Evolutionary conservation across 2,888 invertebrate genomes (phyloP), one percentile per base, ranked within the genome.

Genomic region (Drosophila barbarae): DNA sequence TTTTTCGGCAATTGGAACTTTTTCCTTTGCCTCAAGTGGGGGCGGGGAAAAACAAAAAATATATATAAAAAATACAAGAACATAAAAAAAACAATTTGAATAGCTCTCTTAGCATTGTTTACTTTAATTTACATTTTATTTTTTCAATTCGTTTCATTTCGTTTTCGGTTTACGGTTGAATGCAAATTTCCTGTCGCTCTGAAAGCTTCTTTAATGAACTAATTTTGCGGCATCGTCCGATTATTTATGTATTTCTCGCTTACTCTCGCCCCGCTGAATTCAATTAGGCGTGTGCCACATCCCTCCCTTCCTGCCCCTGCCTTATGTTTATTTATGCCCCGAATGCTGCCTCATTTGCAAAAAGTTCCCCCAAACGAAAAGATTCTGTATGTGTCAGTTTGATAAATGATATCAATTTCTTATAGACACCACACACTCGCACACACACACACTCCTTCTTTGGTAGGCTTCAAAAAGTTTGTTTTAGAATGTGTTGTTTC

Each of bases 351-450:
- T 80, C 81, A 77, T 77, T 77, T 80, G 81, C 64, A 69, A 77
- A 77, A 77, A 75, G 71, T 76, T 77, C 73, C 65, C 63, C 23
- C 18, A 41, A 41, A 49, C 39, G 47, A 56, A 54, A 38, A 60
- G 77, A 77, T 69, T 56, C 64, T 79, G 66, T 65, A 57, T 72
- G 75, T 78, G 75, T 80, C 81, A 80, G 71, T 72, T 84, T 80
- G 79, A 80, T 77, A 84, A 80, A 80, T 80, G 78, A 77, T 84
- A 80, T 80, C 79, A 84, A 80, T 80, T 84, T 80, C 79, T 84
- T 79, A 84, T 81, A 71, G 76, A 79, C 75, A 69, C 35, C 51
- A 26, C 23, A 36, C 47, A 23, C 18, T 18, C 18, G 28, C 39
- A 36, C 52, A 10, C 51, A 30, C 56, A 26, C 51, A 47, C 18